Base-by-base conservation (phyloP, 2,888 invertebrate species). In the Diaprepes abbreviatus region DNA sequence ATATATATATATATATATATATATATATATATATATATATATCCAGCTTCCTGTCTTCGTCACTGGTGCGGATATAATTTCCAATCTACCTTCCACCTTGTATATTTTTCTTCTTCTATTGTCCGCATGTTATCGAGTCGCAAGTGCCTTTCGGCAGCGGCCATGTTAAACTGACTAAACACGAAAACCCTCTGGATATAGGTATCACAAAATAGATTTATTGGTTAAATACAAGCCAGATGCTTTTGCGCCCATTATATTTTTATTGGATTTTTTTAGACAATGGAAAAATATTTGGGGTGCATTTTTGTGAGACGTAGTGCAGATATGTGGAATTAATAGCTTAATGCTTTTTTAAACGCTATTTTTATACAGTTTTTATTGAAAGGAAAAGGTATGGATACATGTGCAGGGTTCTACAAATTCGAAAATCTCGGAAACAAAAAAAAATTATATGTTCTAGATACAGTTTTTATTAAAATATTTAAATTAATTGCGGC, bases 101-200 rank as follows among this genome's bases (percentile, higher is more conserved):
- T 66, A 59, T 59, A 70, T 60, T 66, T 62, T 70, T 66, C 66
- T 58, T 66, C 58, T 58, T 35, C 58, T 66, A 70, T 70, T 70
- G 70, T 70, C 66, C 65, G 31, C 62, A 66, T 66, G 62, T 63
- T 70, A 70, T 66, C 70, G 58, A 58, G 66, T 57, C 63, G 62
- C 67, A 60, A 70, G 70, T 50, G 54, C 58, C 69, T 64, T 63
- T 63, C 70, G 50, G 58, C 65, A 43, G 65, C 65, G 58, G 69
- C 65, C 70, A 70, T 70, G 65, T 70, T 70, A 54, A 60, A 55
- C 59, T 63, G 50, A 69, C 69, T 48, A 54, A 64, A 54, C 54
- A 52, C 54, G 59, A 48, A 68, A 63, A 63, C 58, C 69, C 69
- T 69, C 63, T 58, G 58, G 59, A 52, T 33, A 52, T 17, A 40